Conservation (phyloP, 2,113 vertebrate genomes). For the Sander vitreus region DNA sequence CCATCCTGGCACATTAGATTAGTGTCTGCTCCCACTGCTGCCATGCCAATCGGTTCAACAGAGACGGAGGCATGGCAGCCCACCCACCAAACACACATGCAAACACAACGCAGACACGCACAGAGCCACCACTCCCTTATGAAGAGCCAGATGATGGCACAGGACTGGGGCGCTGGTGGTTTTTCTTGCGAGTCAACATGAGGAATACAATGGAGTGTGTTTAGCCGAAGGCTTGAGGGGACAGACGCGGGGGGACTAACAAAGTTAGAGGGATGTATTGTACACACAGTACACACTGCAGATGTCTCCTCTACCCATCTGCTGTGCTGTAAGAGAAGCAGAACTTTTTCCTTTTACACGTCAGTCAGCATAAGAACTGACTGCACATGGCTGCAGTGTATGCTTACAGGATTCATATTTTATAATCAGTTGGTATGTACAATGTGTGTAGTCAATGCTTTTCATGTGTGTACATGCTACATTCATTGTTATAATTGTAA, state of each 20-base stretch:
- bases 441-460: background rate
- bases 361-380: background rate
- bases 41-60: slow-evolving; percentile 67
- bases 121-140: slow-evolving; percentile 33
- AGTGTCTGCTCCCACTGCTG: slow-evolving; percentile 69
- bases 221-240: slow-evolving; percentile 64
- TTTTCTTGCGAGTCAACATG: slow-evolving; percentile 62
- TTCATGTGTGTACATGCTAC: background rate
- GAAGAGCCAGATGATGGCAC: slow-evolving; percentile 67
- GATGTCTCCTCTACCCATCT: slow-evolving; percentile 65
- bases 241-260: slow-evolving; percentile 32
- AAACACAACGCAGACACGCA: slow-evolving; percentile 43
- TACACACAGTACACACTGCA: slow-evolving; percentile 52
- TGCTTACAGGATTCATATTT: background rate
- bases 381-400: background rate
- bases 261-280: slow-evolving; percentile 50
- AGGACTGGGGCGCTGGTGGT: slow-evolving; percentile 57
- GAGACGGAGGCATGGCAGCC: slow-evolving; percentile 61
- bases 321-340: slow-evolving; percentile 22
- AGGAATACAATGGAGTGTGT: slow-evolving; percentile 65
- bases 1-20: slow-evolving; percentile 72
- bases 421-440: background rate
- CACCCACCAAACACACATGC: slow-evolving; percentile 67
- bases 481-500: background rate
- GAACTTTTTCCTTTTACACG: slow-evolving; percentile 10